Percentiles rank a stretch among this genome's conserved stretches.
phyloP scores from a whole-genome alignment of 2,797 vertebrate genomes.

The Telmatherina bonti region DNA sequence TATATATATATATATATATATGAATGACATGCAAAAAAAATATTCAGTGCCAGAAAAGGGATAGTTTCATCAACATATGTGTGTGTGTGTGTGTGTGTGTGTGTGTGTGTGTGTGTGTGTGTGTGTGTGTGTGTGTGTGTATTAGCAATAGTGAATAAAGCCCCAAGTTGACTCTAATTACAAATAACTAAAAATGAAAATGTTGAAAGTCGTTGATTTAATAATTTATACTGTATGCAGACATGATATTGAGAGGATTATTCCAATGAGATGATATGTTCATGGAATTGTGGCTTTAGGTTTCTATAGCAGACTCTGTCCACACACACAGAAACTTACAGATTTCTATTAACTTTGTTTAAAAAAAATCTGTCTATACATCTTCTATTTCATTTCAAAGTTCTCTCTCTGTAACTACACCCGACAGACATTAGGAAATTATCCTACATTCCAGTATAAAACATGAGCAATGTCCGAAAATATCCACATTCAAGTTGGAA shows the following conservation, averaged over 20 bases:
- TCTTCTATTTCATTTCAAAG: constrained; percentile 30
- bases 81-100: no score
- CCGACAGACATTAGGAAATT: constrained; percentile 36
- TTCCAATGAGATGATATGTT: not conserved
- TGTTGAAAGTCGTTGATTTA: not conserved
- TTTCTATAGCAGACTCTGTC: not conserved
- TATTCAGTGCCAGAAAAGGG: no score
- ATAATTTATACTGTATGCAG: not conserved
- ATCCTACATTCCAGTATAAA: constrained; percentile 30
- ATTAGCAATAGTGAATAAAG: no score
- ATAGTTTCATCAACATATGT: no score
- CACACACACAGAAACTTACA: not conserved
- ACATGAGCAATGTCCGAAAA: constrained; percentile 56
- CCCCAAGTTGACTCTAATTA: no score
- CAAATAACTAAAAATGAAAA: not conserved
- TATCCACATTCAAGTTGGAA: constrained; percentile 52
- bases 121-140: no score
- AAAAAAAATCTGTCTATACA: not conserved
- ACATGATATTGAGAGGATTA: not conserved
- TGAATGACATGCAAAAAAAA: no score
- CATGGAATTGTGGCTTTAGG: not conserved
- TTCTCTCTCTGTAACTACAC: constrained; percentile 32
- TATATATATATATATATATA: no score
- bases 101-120: no score
- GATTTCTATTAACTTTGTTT: not conserved